phyloP scores from a whole-genome alignment of 2,113 vertebrate species.

The Tragelaphus scriptus region DNA sequence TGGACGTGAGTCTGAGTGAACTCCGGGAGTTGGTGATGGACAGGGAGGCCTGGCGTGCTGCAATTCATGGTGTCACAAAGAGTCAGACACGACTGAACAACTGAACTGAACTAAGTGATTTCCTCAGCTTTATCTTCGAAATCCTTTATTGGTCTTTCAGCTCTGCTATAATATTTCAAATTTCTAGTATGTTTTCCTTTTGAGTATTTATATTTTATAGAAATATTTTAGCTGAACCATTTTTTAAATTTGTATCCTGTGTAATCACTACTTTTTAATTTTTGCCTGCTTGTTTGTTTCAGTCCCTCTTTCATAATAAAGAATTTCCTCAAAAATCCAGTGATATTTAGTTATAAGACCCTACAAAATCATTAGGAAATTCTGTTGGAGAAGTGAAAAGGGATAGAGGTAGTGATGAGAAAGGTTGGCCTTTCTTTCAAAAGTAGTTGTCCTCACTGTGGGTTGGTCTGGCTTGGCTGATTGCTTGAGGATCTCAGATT shows the following conservation, averaged over 20 bases:
- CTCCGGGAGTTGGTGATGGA: too few species aligned
- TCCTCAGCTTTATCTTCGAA: neutral
- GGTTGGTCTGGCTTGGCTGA: neutral
- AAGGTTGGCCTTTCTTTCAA: neutral
- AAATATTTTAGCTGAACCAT: neutral
- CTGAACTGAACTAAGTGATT: neutral
- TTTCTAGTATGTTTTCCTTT: neutral
- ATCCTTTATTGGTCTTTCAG: neutral
- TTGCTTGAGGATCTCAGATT: neutral
- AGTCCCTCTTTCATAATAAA: neutral
- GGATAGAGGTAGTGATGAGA: neutral
- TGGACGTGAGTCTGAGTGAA: too few species aligned
- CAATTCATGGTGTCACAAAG: too few species aligned
- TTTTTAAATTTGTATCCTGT: neutral
- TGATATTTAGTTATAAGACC: neutral
- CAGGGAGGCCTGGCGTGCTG: too few species aligned
- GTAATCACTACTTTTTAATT: neutral
- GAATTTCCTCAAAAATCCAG: neutral
- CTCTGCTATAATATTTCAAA: neutral
- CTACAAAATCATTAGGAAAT: neutral
- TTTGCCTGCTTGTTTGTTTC: neutral
- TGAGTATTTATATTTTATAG: neutral
- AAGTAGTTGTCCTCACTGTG: neutral
- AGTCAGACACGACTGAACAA: accelerated
- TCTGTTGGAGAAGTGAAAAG: neutral